A percentile compares a stretch with the other conserved stretches of the same genome.
Conservation (phyloP, 2,113 vertebrate genomes). For the Potamarius usumacintae region DNA sequence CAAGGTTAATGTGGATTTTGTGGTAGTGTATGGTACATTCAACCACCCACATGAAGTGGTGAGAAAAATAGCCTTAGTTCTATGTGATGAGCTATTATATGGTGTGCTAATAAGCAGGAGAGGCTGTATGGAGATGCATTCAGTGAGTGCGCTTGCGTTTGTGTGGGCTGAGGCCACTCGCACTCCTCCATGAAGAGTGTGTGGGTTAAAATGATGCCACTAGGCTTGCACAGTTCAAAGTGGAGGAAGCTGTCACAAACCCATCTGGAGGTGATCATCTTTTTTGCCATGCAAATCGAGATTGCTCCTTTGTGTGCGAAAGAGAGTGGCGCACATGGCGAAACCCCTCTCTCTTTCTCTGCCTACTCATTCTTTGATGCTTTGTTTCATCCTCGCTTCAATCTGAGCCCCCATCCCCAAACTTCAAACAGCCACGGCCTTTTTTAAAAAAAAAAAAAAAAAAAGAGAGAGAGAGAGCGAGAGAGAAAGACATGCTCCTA, state of each 20-base stretch:
- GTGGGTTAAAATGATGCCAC: conserved; percentile 35
- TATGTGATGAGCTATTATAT: not conserved
- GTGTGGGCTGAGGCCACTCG: conserved; percentile 20
- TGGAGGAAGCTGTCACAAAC: conserved; percentile 39
- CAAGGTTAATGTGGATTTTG: conserved; percentile 62
- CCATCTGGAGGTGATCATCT: conserved; percentile 32
- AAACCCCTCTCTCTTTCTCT: not conserved
- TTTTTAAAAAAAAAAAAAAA: not conserved
- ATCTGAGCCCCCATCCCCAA: not conserved
- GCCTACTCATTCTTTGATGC: conserved; percentile 26
- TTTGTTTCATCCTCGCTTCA: conserved; percentile 38
- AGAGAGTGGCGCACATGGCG: not conserved
- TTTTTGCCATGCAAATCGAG: conserved; percentile 37
- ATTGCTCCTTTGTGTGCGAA: conserved; percentile 20
- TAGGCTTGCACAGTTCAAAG: conserved; percentile 38
- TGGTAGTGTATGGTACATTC: conserved; percentile 50
- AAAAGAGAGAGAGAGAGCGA: not conserved
- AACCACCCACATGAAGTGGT: conserved; percentile 62
- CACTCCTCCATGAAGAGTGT: conserved; percentile 31
- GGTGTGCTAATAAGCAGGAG: not conserved
- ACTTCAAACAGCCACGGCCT: conserved; percentile 11
- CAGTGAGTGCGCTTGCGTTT: conserved; percentile 7
- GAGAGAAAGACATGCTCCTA: not conserved
- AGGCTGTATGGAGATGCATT: not conserved
- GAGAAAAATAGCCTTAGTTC: not conserved